Evolutionary conservation across 2,797 vertebrate genomes (phyloP), one percentile per base, ranked within the genome.

Genomic region (Acrocephalus scirpaceus): DNA sequence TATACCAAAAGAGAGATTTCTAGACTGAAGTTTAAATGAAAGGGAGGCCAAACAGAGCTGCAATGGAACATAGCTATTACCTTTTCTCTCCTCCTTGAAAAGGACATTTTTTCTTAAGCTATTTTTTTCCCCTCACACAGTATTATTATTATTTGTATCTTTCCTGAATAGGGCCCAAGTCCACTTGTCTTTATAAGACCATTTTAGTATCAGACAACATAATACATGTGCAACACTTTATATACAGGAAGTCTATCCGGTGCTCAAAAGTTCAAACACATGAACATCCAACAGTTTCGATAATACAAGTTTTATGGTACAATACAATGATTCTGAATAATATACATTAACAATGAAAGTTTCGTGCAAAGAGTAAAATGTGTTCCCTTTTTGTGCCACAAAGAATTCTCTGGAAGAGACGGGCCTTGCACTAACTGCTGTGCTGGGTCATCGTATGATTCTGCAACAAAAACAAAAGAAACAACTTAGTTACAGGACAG

Each of bases 391-490:
- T 92, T 98, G 98, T 97, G 97, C 97, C 95, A 96, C 97, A 96
- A 97, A 97, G 93, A 87, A 92, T 97, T 95, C 94, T 97, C 96
- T 94, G 90, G 93, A 96, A 97, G 97, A 96, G 96, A 94, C 32
- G 42, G 93, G 96, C 96, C 97, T 97, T 98, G 98, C 97, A 99
- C 99, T 99, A 99, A 98, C 99, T 99, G 99, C 98, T 99, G 98
- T 99, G 99, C 97, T 99, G 99, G 97, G 99, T 99, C 99, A 99
- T 98, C 95, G 99, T 98, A 98, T 99, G 99, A 96, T 99, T 99
- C 99, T 99, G 98, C 69, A 97, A 96, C 64, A 36, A 57, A 94
- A 95, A 94, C 25, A 75, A 92, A 93, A 96, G 80, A 87, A 64
- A 87, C 22, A 88, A 79, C 15, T 93, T 93, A 96, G 90, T 92